phyloP scores from a whole-genome alignment of 2,113 vertebrate species.

The Bos javanicus region DNA sequence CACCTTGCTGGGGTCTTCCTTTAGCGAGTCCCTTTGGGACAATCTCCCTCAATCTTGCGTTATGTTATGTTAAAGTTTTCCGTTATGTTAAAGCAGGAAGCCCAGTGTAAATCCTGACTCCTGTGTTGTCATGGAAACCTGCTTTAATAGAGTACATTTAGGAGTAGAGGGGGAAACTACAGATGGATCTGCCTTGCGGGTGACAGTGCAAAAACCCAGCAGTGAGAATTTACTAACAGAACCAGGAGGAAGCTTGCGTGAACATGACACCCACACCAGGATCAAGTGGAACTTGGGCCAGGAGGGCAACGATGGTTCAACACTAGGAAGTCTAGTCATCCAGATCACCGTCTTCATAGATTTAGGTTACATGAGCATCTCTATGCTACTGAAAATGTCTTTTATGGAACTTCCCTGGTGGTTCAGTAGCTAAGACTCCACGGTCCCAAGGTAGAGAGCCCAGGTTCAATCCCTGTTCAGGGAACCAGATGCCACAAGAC shows the following conservation, averaged over 20 bases:
- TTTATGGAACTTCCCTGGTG: background rate
- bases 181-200: background rate
- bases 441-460: background rate
- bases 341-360: background rate
- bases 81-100: background rate
- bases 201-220: background rate
- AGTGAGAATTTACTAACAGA: background rate
- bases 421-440: background rate
- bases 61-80: background rate
- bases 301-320: background rate
- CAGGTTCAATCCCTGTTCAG: background rate
- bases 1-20: background rate
- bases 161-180: accelerated
- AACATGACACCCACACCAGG: background rate
- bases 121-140: background rate
- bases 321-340: background rate
- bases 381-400: background rate
- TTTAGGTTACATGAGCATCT: background rate
- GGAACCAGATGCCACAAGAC: background rate
- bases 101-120: background rate
- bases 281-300: background rate
- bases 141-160: background rate
- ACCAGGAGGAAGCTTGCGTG: background rate
- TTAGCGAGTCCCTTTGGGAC: background rate
- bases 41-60: background rate